Evolutionary conservation across 1,140 invertebrate species (phyloP), one percentile per base, ranked within the genome.

Genomic region (Cydia pomonella): DNA sequence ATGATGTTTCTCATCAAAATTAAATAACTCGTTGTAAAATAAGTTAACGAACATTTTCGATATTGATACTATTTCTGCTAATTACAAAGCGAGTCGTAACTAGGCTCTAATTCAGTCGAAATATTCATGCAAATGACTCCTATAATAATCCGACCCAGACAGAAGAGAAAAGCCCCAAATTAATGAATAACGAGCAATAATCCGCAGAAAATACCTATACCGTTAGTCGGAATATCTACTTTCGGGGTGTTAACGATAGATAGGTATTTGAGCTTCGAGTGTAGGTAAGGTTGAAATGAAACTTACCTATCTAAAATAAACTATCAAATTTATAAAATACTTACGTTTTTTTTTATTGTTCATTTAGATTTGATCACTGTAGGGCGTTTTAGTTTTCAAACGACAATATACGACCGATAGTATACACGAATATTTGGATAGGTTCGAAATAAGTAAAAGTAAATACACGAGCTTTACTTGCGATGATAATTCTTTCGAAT

Each of bases 101-200:
- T 59, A 59, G 21, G 21, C 53, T 59, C 21, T 59, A 23, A 59
- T 59, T 53, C 21, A 59, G 53, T 59, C 53, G 53, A 59, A 59
- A 59, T 23, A 59, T 59, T 59, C 53, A 59, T 59, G 53, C 53
- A 59, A 59, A 59, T 59, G 18, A 23, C 53, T 59, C 53, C 53
- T 23, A 59, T 59, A 59, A 59, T 59, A 59, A 59, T 59, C 53
- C 53, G 10, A 59, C 9, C 2, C 21, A 23, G 21, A 59, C 21
- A 59, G 53, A 53, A 53, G 53, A 21, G 21, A 23, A 59, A 59
- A 59, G 18, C 53, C 53, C 21, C 21, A 59, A 59, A 59, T 59
- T 59, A 59, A 59, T 59, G 53, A 59, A 23, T 59, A 59, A 59
- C 53, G 53, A 59, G 53, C 53, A 21, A 59, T 59, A 59, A 59